These are phyloP conservation scores for Oithona nana DNA, from an alignment of 2,888 invertebrate genomes.

Conservation along the genomic window DNA sequence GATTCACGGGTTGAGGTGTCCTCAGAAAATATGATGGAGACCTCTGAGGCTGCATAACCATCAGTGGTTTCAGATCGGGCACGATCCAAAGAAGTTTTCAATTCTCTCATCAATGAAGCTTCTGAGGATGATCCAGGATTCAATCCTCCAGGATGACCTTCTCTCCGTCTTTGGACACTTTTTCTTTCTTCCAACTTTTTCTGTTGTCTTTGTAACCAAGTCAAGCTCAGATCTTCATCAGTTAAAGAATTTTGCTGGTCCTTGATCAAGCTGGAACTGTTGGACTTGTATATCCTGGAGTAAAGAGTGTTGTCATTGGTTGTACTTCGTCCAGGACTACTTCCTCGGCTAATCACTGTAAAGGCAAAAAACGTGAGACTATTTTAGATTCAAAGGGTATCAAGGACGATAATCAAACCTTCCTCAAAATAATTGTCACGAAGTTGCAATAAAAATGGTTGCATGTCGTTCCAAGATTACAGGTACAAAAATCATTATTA, in stretches of 20 bases:
- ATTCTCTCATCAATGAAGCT: neutral
- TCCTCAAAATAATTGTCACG: too few relatives aligned
- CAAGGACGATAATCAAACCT: too few relatives aligned
- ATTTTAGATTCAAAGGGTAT: too few relatives aligned
- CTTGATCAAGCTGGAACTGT: neutral
- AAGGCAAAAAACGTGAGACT: neutral
- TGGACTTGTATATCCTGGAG: too few relatives aligned
- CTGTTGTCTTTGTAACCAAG: slow-evolving; percentile 66
- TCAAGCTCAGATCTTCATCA: slow-evolving; percentile 33
- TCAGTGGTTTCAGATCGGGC: neutral
- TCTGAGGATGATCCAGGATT: neutral
- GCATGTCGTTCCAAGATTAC: too few relatives aligned
- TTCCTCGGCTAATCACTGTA: neutral
- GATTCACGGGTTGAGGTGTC: neutral
- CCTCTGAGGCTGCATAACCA: neutral
- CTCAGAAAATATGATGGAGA: neutral
- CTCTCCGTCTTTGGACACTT: slow-evolving; percentile 43
- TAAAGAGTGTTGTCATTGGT: neutral
- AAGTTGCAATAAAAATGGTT: too few relatives aligned
- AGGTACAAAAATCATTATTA: too few relatives aligned
- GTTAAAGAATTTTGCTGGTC: neutral
- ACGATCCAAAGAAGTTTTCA: neutral
- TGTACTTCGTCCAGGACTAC: neutral
- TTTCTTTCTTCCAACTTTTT: slow-evolving; percentile 55
- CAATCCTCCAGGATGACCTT: neutral